Evolutionary conservation across 2,888 invertebrate species (phyloP), one percentile per base, ranked within the genome.

Genomic region (Himalopsyche anomala): DNA sequence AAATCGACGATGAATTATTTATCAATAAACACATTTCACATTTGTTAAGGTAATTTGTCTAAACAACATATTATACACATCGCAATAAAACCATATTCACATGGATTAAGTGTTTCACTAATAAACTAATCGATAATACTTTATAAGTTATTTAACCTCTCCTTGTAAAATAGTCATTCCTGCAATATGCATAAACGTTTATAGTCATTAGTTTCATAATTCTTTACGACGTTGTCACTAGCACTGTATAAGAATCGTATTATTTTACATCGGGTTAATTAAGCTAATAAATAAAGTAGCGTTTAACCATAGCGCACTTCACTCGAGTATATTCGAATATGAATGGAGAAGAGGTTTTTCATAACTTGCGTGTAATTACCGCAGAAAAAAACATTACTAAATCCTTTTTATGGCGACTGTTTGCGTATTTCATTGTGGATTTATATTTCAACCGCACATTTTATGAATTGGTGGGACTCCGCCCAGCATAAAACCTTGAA

Each of bases 401-500:
- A 36, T 74, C 36, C 36, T 74, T 36, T 36, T 74, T 36, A 74
- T 19, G 74, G 2, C 36, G 74, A 15, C 36, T 74, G 36, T 6
- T 36, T 4, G 15, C 74, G 36, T 74, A 74, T 74, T 74, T 74
- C 12, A 38, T 36, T 74, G 38, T 74, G 2, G 38, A 36, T 74
- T 74, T 74, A 3, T 74, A 15, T 38, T 28, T 36, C 28, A 38
- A 74, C 74, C 15, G 15, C 19, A 74, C 19, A 74, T 36, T 74
- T 74, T 15, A 28, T 36, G 74, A 74, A 74, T 36, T 2, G 38
- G 42, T n/a, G 17, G 12, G 80, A 84, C 84, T 86, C 86, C 86
- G 84, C 86, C 86, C 84, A 86, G 83, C 17, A 38, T 36, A 74
- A 36, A 74, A 74, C 74, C 74, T 74, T 74, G 74, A 74, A 36